Evolutionary conservation across 1,140 invertebrate genomes (phyloP).

Genomic region (Philotrypesis tridentata): DNA sequence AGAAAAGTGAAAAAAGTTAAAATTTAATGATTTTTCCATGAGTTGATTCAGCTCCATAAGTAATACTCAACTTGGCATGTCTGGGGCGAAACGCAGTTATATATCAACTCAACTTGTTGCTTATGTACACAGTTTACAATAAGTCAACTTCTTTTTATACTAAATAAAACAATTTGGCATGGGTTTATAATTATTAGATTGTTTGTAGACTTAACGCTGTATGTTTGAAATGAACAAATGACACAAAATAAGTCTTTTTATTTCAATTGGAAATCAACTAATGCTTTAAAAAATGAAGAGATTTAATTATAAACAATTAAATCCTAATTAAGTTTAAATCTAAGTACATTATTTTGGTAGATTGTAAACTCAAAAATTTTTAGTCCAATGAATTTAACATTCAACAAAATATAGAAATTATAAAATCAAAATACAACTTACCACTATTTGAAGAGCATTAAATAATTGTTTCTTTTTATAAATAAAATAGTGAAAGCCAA

Average conservation of each 20-base stretch:
- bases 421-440: background rate
- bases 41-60: too few species aligned
- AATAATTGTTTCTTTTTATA: background rate
- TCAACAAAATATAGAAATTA: background rate
- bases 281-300: background rate
- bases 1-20: too few species aligned
- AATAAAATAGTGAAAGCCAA: background rate
- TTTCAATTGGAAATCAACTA: background rate
- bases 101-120: conserved; percentile 34
- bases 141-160: conserved; percentile 20
- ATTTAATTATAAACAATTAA: background rate
- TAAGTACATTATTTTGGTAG: too few species aligned
- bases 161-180: conserved; percentile 42
- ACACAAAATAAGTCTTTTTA: background rate
- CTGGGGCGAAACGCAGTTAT: too few species aligned
- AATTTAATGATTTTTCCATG: too few species aligned
- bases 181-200: conserved; percentile 25
- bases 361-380: background rate
- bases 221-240: background rate
- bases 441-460: background rate
- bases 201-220: background rate
- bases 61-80: too few species aligned
- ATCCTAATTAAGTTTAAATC: too few species aligned
- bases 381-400: background rate
- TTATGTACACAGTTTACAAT: conserved; percentile 46